Evolutionary conservation across 2,113 vertebrate genomes (phyloP).

Genomic region (Python bivittatus): DNA sequence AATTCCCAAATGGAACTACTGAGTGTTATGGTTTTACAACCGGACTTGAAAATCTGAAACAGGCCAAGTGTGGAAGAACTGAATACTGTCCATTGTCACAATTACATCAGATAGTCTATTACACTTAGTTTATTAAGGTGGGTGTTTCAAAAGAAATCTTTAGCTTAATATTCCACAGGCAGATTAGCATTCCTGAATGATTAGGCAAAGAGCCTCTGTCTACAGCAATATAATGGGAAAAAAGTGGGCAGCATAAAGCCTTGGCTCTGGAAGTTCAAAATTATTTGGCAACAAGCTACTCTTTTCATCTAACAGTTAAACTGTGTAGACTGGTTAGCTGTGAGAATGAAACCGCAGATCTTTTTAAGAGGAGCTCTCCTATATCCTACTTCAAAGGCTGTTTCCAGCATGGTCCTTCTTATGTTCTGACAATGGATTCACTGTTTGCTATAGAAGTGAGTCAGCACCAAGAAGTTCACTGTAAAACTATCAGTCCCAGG

Average conservation of each 20-base stretch:
- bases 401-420: slow-evolving; percentile 15
- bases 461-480: background rate
- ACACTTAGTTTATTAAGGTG: slow-evolving; percentile 46
- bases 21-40: background rate
- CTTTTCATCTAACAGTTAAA: slow-evolving; percentile 5
- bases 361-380: slow-evolving; percentile 37
- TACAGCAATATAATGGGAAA: slow-evolving; percentile 50
- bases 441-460: slow-evolving; percentile 21
- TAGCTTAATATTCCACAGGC: slow-evolving; percentile 13
- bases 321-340: slow-evolving; percentile 44
- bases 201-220: slow-evolving; percentile 55
- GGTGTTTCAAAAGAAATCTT: slow-evolving; percentile 33
- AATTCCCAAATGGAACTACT: background rate
- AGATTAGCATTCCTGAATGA: slow-evolving; percentile 27
- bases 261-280: slow-evolving; percentile 36
- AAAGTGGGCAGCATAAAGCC: slow-evolving; percentile 57
- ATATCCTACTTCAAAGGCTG: slow-evolving; percentile 45
- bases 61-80: slow-evolving; percentile 39
- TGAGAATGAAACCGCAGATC: slow-evolving; percentile 45
- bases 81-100: slow-evolving; percentile 24
- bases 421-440: slow-evolving; percentile 30
- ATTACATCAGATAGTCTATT: slow-evolving; percentile 41
- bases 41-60: background rate
- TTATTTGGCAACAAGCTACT: slow-evolving; percentile 29
- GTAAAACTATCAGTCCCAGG: background rate